These are phyloP conservation scores for Drosophila mimica DNA, from an alignment of 2,888 invertebrate species.

Conservation along the genomic window DNA sequence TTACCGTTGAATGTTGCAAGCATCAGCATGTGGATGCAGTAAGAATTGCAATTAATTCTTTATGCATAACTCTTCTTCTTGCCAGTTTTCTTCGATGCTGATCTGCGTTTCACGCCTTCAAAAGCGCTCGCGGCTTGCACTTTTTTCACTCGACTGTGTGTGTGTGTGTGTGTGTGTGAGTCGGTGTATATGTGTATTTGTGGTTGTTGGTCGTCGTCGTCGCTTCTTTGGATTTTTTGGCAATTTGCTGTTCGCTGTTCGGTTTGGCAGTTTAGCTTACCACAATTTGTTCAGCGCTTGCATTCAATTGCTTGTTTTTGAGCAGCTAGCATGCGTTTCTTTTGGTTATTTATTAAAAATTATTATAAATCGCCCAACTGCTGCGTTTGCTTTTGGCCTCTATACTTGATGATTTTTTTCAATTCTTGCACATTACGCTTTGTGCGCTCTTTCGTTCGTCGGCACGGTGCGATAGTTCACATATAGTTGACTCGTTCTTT, in stretches of 20 bases:
- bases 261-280: slow-evolving; percentile 62
- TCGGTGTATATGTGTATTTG: slow-evolving; percentile 33
- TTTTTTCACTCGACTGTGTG: slow-evolving; percentile 65
- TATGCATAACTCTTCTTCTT: slow-evolving; percentile 37
- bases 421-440: slow-evolving; percentile 77
- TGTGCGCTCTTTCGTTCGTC: slow-evolving; percentile 74
- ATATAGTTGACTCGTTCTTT: slow-evolving; percentile 41
- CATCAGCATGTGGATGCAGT: slow-evolving; percentile 48
- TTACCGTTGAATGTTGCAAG: slow-evolving; percentile 51
- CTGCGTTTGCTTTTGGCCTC: slow-evolving; percentile 79
- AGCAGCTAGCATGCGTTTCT: slow-evolving; percentile 40
- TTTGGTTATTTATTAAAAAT: slow-evolving; percentile 51
- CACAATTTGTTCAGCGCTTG: slow-evolving; percentile 58
- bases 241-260: slow-evolving; percentile 55
- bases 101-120: slow-evolving; percentile 54
- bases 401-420: slow-evolving; percentile 82
- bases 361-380: slow-evolving; percentile 65
- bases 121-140: slow-evolving; percentile 70
- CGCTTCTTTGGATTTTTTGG: slow-evolving; percentile 64
- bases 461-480: slow-evolving; percentile 61
- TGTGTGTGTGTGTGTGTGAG: slow-evolving; percentile 37
- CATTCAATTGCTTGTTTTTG: slow-evolving; percentile 48
- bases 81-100: slow-evolving; percentile 43
- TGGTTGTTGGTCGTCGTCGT: slow-evolving; percentile 59
- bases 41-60: slow-evolving; percentile 61